Conservation (phyloP, 2,797 vertebrate species). For the Telmatherina bonti region DNA sequence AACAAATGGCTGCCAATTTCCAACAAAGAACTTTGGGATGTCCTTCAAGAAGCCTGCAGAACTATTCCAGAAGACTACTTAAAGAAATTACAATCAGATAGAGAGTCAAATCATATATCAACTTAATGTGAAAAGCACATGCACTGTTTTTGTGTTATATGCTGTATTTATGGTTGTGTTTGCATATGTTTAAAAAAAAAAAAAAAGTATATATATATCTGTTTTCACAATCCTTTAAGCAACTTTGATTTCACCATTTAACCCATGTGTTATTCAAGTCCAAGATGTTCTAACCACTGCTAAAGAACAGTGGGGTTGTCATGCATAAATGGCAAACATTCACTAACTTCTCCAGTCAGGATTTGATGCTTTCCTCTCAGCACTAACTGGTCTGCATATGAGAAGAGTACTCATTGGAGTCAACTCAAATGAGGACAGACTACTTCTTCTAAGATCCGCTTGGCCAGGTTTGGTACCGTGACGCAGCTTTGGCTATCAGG, state of each 20-base stretch:
- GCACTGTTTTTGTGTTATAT: too few species aligned
- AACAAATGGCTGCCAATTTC: background rate
- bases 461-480: background rate
- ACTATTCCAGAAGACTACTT: background rate
- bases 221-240: background rate
- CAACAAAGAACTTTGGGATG: too few species aligned
- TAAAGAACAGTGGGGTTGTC: background rate
- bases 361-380: background rate
- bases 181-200: too few species aligned
- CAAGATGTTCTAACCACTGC: background rate
- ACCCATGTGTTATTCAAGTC: conserved; percentile 1
- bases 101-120: too few species aligned
- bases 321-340: conserved; percentile 14
- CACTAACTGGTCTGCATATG: background rate
- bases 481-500: background rate
- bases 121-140: too few species aligned
- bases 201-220: background rate
- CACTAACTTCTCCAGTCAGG: background rate
- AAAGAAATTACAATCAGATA: background rate
- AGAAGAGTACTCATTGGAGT: background rate
- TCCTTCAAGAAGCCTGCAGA: too few species aligned
- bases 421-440: background rate
- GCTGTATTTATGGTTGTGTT: too few species aligned
- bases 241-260: background rate
- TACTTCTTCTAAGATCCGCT: background rate